Conservation (phyloP, 2,888 invertebrate species). For the Griposia aprilina region DNA sequence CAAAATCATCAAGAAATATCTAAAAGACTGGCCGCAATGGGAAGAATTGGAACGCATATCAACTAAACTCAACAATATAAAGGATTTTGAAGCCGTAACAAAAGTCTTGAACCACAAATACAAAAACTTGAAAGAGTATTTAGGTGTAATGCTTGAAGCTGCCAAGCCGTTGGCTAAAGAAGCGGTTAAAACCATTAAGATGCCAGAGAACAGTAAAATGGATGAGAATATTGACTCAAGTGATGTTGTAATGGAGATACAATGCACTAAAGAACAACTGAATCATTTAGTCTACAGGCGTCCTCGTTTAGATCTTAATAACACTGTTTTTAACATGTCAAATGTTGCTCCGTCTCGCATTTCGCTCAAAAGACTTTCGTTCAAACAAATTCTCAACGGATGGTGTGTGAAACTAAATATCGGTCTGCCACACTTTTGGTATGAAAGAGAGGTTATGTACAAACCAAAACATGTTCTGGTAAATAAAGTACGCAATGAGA, state of each 20-base stretch:
- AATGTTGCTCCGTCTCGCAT: constrained; percentile 65
- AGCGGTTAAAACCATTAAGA: constrained; percentile 59
- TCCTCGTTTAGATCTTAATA: constrained; percentile 68
- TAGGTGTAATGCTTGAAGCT: constrained; percentile 72
- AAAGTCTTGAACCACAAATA: constrained; percentile 76
- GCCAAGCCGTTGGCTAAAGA: constrained; percentile 70
- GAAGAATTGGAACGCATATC: constrained; percentile 77
- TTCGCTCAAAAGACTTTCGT: constrained; percentile 13
- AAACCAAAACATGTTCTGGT: constrained; percentile 52
- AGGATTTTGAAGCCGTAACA: constrained; percentile 66
- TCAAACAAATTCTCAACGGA: constrained; percentile 45
- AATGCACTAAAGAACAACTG: constrained; percentile 74
- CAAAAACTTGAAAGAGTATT: constrained; percentile 75
- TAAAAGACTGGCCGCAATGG: constrained; percentile 86
- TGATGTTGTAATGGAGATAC: constrained; percentile 74
- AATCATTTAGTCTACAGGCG: constrained; percentile 73
- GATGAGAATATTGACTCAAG: constrained; percentile 43
- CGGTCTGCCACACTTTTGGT: constrained; percentile 32
- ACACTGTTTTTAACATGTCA: constrained; percentile 75
- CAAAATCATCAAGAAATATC: constrained; percentile 81
- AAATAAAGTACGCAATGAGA: constrained; percentile 44
- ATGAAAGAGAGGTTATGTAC: constrained; percentile 35
- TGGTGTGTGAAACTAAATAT: constrained; percentile 53
- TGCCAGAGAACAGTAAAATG: constrained; percentile 21
- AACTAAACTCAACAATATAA: constrained; percentile 69